These are phyloP conservation scores for Rhagonycha lutea DNA, from an alignment of 2,888 invertebrate species.

Conservation along the genomic window DNA sequence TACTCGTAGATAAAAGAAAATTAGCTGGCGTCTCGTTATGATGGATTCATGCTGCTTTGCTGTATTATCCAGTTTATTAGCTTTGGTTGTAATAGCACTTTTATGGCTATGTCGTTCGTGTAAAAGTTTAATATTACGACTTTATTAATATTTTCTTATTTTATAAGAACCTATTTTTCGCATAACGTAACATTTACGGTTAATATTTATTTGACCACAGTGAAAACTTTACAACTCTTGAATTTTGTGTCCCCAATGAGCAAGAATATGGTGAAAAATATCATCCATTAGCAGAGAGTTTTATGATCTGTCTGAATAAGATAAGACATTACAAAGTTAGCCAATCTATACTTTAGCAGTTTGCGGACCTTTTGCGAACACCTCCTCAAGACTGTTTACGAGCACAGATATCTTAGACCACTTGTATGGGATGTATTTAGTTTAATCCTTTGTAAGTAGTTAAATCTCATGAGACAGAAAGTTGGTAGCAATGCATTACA, in stretches of 20 bases:
- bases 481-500: conserved; percentile 4
- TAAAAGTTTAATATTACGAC: conserved; percentile 11
- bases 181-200: neutral
- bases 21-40: conserved; percentile 22
- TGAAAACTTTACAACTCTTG: conserved; percentile 26
- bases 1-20: conserved; percentile 25
- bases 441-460: conserved; percentile 45
- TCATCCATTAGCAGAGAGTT: conserved; percentile 52
- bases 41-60: conserved; percentile 8
- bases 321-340: conserved; percentile 54
- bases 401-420: conserved; percentile 34
- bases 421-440: conserved; percentile 36
- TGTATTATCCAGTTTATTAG: conserved; percentile 22
- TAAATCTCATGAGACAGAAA: conserved; percentile 27
- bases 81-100: conserved; percentile 16
- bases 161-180: neutral
- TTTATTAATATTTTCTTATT: conserved; percentile 5
- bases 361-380: conserved; percentile 37
- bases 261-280: conserved; percentile 43
- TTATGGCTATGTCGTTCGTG: conserved; percentile 15
- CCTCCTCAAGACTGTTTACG: conserved; percentile 42
- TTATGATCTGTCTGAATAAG: conserved; percentile 51
- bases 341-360: conserved; percentile 53
- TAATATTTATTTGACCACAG: conserved; percentile 21
- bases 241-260: conserved; percentile 37